Percentiles rank a stretch among this genome's conserved stretches.
These are phyloP conservation scores for Apantesis nais DNA, from an alignment of 2,888 invertebrate genomes.

Conservation along the genomic window DNA sequence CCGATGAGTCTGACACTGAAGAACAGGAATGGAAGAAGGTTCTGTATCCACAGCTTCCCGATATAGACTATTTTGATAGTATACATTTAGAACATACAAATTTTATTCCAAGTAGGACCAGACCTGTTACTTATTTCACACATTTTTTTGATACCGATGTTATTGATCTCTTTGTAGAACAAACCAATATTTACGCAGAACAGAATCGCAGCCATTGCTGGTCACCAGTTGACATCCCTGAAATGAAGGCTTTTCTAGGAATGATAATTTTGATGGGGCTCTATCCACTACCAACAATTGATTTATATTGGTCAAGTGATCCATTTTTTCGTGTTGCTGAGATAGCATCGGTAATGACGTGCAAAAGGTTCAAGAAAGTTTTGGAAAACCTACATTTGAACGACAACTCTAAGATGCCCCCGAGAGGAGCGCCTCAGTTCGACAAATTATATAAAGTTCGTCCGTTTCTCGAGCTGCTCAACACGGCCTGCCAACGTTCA, in stretches of 20 bases:
- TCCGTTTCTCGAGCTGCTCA: conserved; percentile 30
- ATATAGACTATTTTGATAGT: conserved; percentile 20
- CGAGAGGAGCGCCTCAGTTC: conserved; percentile 4
- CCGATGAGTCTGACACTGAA: conserved; percentile 19
- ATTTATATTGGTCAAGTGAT: conserved; percentile 25
- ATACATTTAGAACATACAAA: conserved; percentile 14
- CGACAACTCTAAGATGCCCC: conserved; percentile 36
- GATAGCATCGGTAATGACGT: conserved; percentile 21
- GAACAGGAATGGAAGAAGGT: conserved; percentile 25
- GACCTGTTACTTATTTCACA: conserved; percentile 17
- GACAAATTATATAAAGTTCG: no score
- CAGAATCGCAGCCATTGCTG: conserved; percentile 16
- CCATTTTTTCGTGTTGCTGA: conserved; percentile 26
- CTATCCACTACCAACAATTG: conserved; percentile 19
- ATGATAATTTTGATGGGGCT: conserved; percentile 26
- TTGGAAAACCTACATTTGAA: conserved; percentile 44
- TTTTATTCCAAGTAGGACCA: conserved; percentile 17
- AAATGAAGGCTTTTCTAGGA: conserved; percentile 16
- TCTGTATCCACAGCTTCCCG: conserved; percentile 13
- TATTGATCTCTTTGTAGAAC: conserved; percentile 20
- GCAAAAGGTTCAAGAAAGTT: conserved; percentile 41
- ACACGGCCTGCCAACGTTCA: conserved; percentile 32
- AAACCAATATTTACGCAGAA: conserved; percentile 25
- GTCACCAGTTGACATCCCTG: conserved; percentile 15
- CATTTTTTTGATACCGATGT: conserved; percentile 18